Base-by-base conservation (phyloP, 2,888 invertebrate species). In the Drosophila tripunctata region DNA sequence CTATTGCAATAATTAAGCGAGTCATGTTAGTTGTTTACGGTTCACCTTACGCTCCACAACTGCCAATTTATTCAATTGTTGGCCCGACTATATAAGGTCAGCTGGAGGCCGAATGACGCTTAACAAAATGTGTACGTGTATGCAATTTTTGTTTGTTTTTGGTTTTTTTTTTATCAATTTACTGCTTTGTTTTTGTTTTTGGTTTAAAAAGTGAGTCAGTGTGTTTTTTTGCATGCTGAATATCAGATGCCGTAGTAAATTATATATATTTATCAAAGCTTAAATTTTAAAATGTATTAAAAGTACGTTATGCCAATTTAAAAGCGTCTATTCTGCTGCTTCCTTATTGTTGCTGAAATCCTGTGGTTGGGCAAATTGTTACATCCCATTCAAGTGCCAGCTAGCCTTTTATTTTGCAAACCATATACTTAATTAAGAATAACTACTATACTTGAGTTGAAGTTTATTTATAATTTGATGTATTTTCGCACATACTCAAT, bases 11-110 rank as follows among this genome's bases (percentile, higher is more conserved):
- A 52, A 70, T 19, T 27, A 21, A 38, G 10, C 64, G 63, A 44
- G 40, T 21, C 76, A 75, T 70, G 12, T 30, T 55, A 36, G 24
- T 24, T 45, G 45, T 67, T 50, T 8, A 21, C 21, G 30, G 54
- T 40, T 35, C 30, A 17, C 33, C 61, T 43, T 17, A 33, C 62
- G 43, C 10, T 44, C 45, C 14, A 17, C 50, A 43, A 70, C 70
- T 75, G 51, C 24, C 50, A 69, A 31, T 41, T 47, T 17, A 43
- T 31, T 10, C 19, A 24, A 10, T 22, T 51, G 21, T 19, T 27
- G 31, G 7, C 8, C 21, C 19, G 22, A n/a, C 15, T 69, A 54
- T 70, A 68, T 69, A 70, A 50, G 35, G 50, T 27, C 12, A 6
- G 8, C 4, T 27, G 10, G 30, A 52, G 61, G 43, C 43, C 30